phyloP scores from a whole-genome alignment of 2,113 vertebrate genomes.

The Rhombomys opimus region DNA sequence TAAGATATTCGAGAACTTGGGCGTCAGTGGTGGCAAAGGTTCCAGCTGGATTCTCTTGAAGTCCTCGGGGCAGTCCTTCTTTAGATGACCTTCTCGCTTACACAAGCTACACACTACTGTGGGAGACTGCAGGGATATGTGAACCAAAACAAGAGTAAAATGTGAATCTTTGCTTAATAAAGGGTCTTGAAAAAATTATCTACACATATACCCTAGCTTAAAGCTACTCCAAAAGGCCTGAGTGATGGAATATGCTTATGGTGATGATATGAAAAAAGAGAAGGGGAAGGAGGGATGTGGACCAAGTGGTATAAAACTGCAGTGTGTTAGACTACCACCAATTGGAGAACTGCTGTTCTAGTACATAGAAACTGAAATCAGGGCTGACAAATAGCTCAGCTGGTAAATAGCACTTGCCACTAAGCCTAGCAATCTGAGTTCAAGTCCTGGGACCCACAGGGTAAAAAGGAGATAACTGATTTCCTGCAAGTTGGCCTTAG shows the following conservation, averaged over 20 bases:
- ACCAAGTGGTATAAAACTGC: background rate
- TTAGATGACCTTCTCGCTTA: slow-evolving; percentile 95
- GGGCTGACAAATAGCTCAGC: background rate
- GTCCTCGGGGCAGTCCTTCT: slow-evolving; percentile 96
- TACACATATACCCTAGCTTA: background rate
- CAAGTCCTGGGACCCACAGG: background rate
- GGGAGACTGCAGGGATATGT: slow-evolving; percentile 87
- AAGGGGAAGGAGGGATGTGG: background rate
- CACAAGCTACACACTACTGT: slow-evolving; percentile 95
- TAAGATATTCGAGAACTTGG: slow-evolving; percentile 90
- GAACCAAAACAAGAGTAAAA: slow-evolving; percentile 64
- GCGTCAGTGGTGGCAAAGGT: slow-evolving; percentile 90
- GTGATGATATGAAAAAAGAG: background rate
- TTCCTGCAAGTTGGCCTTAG: background rate
- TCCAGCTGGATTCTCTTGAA: slow-evolving; percentile 95
- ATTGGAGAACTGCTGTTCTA: background rate
- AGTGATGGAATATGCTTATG: background rate
- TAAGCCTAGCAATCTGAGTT: background rate
- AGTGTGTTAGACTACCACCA: background rate
- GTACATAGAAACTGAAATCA: background rate
- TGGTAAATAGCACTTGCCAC: background rate
- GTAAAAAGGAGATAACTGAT: background rate
- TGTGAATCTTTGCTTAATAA: slow-evolving; percentile 4
- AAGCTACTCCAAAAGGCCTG: background rate
- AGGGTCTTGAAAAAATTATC: background rate